Evolutionary conservation across 2,113 vertebrate genomes (phyloP).

Genomic region (Sphaerodactylus townsendi): DNA sequence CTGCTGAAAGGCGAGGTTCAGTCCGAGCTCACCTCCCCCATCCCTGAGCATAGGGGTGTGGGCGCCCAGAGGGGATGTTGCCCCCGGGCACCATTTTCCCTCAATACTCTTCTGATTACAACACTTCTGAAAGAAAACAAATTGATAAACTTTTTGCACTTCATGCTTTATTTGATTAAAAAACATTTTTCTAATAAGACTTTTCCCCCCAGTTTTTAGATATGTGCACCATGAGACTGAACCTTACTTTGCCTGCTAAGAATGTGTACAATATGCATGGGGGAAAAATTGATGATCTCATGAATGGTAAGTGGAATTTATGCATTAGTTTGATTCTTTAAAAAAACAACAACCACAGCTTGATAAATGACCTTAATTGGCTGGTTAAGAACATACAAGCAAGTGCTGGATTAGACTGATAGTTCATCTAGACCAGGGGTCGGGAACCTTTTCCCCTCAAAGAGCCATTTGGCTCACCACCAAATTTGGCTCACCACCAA

Average conservation of each 20-base stretch:
- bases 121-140: background rate
- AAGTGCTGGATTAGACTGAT: no score
- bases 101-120: no score
- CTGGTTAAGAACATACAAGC: background rate
- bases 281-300: slow-evolving; percentile 46
- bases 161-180: background rate
- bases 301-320: slow-evolving; percentile 50
- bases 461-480: no score
- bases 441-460: no score
- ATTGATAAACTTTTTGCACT: background rate
- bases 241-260: slow-evolving; percentile 42
- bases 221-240: slow-evolving; percentile 52
- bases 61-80: no score
- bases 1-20: no score
- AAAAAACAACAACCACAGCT: background rate
- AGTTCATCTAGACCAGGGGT: no score
- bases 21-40: no score
- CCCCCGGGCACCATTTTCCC: no score
- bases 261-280: slow-evolving; percentile 43
- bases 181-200: background rate
- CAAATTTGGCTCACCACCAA: no score
- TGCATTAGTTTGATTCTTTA: no score
- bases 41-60: no score
- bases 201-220: slow-evolving; percentile 56
- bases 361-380: background rate